Conservation (phyloP, 92 coral and sea anemone species). For the Palythoa heliodiscus region DNA sequence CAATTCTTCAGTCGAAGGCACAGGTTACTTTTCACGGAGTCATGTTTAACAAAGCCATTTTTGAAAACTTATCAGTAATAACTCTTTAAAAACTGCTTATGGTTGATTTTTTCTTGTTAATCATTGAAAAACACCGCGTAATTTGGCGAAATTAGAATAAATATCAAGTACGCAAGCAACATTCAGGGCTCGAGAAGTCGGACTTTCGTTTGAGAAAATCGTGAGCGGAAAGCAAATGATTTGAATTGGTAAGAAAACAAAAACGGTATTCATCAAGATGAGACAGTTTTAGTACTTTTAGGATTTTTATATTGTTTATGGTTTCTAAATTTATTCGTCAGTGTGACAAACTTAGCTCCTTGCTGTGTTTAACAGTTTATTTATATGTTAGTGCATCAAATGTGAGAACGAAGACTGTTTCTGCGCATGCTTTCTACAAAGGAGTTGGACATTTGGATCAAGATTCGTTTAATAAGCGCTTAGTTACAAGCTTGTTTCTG, state of each 20-base stretch:
- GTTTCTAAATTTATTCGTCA: background rate
- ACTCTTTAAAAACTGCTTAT: background rate
- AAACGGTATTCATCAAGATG: background rate
- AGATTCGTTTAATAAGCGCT: slow-evolving; percentile 5
- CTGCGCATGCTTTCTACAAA: slow-evolving; percentile 17
- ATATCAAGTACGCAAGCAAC: background rate
- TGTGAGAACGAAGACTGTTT: background rate
- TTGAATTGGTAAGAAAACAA: background rate
- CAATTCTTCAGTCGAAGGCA: background rate
- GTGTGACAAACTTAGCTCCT: background rate
- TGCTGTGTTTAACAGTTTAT: background rate
- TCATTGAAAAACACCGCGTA: background rate
- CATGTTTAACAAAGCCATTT: slow-evolving; percentile 1
- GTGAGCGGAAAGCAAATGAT: no score
- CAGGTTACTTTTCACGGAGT: background rate
- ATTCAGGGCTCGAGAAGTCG: background rate
- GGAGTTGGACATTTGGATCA: background rate
- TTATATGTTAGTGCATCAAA: background rate
- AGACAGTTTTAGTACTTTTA: background rate
- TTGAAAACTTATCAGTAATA: background rate
- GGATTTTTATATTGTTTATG: background rate
- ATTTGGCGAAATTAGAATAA: slow-evolving; percentile 16
- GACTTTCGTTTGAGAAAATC: background rate
- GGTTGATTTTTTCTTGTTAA: background rate
- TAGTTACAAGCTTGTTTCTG: background rate